phyloP scores from a whole-genome alignment of 2,888 invertebrate genomes.

The Anarsia innoxiella region DNA sequence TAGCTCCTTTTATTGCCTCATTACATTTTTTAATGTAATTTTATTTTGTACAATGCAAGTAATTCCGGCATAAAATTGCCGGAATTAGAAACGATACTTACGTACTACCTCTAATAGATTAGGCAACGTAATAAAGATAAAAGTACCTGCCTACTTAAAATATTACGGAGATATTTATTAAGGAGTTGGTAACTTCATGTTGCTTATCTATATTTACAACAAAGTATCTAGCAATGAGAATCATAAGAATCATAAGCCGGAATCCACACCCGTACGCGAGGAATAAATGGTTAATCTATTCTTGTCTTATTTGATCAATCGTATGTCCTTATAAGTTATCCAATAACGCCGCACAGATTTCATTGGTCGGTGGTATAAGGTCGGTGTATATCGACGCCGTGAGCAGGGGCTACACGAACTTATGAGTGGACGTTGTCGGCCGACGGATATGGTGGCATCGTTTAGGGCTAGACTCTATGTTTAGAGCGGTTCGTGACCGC shows the following conservation, averaged over 20 bases:
- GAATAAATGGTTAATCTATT: conserved; percentile 10
- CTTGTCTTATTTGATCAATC: conserved; percentile 16
- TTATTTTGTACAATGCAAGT: too few species aligned
- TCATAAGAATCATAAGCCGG: too few species aligned
- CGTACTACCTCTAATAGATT: too few species aligned
- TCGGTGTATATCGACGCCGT: conserved; percentile 27
- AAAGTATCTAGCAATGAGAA: too few species aligned
- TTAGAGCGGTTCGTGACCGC: conserved; percentile 66
- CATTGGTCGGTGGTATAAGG: conserved; percentile 2
- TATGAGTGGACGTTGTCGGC: conserved; percentile 47
- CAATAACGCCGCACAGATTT: conserved; percentile 8
- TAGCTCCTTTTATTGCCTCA: conserved; percentile 53
- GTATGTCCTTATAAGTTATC: conserved; percentile 16
- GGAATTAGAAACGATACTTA: too few species aligned
- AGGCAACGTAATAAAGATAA: too few species aligned
- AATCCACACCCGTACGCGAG: neutral
- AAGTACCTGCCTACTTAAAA: too few species aligned
- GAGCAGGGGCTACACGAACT: conserved; percentile 40
- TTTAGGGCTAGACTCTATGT: conserved; percentile 63
- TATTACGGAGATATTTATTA: too few species aligned
- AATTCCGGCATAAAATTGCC: too few species aligned
- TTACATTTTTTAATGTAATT: conserved; percentile 53
- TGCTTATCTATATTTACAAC: too few species aligned
- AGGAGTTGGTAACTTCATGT: too few species aligned
- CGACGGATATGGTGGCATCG: conserved; percentile 68